Base-by-base conservation (phyloP, 37 sponge, comb jelly and placozoan species). In the Aplysina aerophoba region DNA sequence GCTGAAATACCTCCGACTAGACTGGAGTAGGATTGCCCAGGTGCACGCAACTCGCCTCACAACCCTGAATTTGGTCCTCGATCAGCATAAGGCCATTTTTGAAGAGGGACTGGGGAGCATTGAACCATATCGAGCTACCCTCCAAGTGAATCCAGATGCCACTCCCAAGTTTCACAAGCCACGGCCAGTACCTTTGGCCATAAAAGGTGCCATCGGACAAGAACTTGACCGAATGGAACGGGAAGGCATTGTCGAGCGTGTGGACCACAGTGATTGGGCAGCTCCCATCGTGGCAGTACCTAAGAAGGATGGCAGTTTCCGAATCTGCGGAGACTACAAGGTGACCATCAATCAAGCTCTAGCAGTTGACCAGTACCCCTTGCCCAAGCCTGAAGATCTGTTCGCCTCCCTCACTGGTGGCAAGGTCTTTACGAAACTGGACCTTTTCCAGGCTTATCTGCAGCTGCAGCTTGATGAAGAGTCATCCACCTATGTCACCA, bases 301-400 rank as follows among this genome's bases (percentile, higher is more conserved):
- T 20, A 87, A 87, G 37, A 39, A 64, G 28, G 82, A 81, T n/a
- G 74, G 74, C 21, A 60, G 8, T 35, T 22, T 87, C 30, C 4
- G 83, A 62, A 73, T 71, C 33, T 88, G 82, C 31, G 67, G 88
- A 19, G 82, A 87, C 57, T 87, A 87, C 75, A 81, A 68, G 14
- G 58, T 68, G 0, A 81, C 82, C n/a, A 15, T 87, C 1, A 81
- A 87, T 24, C 82, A 64, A 55, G 81, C 82, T 55, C 38, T 81
- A 8, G 62, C 33, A 22, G 50, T 81, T 0, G 53, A 66, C 15
- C 31, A 54, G 24, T 81, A 87, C 37, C 87, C 87, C 40, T 22
- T 87, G 15, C 87, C 87, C 13, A 81, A 59, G 6, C 22, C 59
- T 39, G 87, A 79, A 41, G 81, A 86, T 28, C 62, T 64, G 3